phyloP scores from a whole-genome alignment of 2,888 invertebrate species.

The Epistrophe eligans region DNA sequence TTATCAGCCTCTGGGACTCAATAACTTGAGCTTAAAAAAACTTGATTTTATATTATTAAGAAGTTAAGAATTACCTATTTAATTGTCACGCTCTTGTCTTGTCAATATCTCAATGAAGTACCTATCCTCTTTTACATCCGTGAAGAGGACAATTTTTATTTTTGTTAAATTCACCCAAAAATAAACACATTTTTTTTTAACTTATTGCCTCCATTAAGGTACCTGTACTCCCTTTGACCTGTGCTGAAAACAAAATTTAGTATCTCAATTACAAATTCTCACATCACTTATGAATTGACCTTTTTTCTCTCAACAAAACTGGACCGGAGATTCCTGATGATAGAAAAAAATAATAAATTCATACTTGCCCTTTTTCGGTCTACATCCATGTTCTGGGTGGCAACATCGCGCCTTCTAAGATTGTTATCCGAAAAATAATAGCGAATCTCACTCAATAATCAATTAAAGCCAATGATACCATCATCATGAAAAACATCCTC shows the following conservation, averaged over 20 bases:
- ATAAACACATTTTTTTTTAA: background rate
- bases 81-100: too few relatives aligned
- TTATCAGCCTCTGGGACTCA: too few relatives aligned
- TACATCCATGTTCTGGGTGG: background rate
- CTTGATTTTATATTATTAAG: too few relatives aligned
- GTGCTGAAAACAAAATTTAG: background rate
- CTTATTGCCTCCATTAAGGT: background rate
- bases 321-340: background rate
- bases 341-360: conserved; percentile 16
- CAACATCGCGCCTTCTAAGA: conserved; percentile 19
- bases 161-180: background rate
- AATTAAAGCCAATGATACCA: conserved; percentile 58
- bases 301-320: background rate
- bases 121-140: too few relatives aligned
- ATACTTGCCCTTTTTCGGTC: background rate
- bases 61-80: too few relatives aligned
- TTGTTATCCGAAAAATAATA: conserved; percentile 44
- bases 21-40: too few relatives aligned
- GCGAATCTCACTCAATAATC: conserved; percentile 52
- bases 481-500: conserved; percentile 46
- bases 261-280: background rate
- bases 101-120: too few relatives aligned
- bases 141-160: too few relatives aligned
- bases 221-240: background rate
- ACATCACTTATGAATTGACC: background rate